phyloP scores from a whole-genome alignment of 2,888 invertebrate species.

The Drosophila mettleri region DNA sequence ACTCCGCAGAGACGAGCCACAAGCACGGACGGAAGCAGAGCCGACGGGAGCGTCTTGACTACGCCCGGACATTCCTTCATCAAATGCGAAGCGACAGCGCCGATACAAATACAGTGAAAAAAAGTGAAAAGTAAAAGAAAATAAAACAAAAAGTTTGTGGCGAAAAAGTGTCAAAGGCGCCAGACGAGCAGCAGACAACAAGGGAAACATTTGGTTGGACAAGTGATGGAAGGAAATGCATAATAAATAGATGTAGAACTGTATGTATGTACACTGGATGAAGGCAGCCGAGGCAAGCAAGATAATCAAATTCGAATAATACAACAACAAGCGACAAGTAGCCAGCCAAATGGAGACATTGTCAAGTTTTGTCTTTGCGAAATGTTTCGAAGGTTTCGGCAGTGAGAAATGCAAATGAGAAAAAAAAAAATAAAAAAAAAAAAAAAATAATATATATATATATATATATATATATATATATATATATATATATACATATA shows the following conservation, averaged over 20 bases:
- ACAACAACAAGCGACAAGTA: slow-evolving; percentile 36
- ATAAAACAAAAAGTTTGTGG: slow-evolving; percentile 17
- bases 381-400: no score
- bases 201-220: slow-evolving; percentile 57
- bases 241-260: slow-evolving; percentile 52
- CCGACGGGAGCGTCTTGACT: slow-evolving; percentile 12
- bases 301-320: slow-evolving; percentile 66
- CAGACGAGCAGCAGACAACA: slow-evolving; percentile 54
- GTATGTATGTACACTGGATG: slow-evolving; percentile 10
- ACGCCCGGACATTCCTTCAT: slow-evolving; percentile 8
- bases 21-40: slow-evolving; percentile 21
- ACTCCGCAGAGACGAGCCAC: slow-evolving; percentile 55
- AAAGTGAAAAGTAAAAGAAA: not conserved
- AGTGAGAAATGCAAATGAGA: not conserved
- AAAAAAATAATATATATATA: no score
- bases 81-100: slow-evolving; percentile 39
- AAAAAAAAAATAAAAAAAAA: no score
- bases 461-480: no score
- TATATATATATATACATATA: no score
- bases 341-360: slow-evolving; percentile 15
- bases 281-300: slow-evolving; percentile 6
- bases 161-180: slow-evolving; percentile 57
- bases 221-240: slow-evolving; percentile 59
- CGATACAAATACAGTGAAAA: slow-evolving; percentile 35
- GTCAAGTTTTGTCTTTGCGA: not conserved